Percentiles rank a stretch among this genome's conserved stretches.
Conservation (phyloP, 2,888 invertebrate species). For the Tenodera sinensis region DNA sequence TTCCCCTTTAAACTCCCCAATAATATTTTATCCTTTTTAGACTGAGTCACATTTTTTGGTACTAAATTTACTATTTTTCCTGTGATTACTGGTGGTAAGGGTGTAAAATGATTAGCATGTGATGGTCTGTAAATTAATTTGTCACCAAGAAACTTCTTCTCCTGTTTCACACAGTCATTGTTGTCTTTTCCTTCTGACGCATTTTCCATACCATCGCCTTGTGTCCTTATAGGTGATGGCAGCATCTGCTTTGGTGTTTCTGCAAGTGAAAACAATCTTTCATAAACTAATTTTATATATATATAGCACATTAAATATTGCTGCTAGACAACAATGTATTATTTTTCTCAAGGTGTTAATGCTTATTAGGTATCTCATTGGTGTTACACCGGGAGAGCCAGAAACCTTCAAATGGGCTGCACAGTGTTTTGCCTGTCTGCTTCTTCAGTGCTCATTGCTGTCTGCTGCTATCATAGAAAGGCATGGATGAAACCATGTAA, state of each 20-base stretch:
- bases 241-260: conserved; percentile 11
- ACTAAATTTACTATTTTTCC: conserved; percentile 58
- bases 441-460: too few species aligned
- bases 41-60: conserved; percentile 58
- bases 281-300: too few species aligned
- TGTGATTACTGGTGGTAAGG: conserved; percentile 49
- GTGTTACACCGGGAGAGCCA: too few species aligned
- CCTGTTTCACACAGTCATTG: not conserved
- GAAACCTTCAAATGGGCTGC: too few species aligned
- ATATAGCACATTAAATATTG: too few species aligned
- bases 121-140: conserved; percentile 45
- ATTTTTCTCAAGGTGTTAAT: too few species aligned
- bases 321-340: too few species aligned
- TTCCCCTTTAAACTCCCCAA: conserved; percentile 44
- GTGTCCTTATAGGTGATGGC: conserved; percentile 50
- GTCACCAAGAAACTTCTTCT: conserved; percentile 23
- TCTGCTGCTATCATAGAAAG: too few species aligned
- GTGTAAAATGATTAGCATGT: conserved; percentile 41
- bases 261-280: not conserved
- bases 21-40: conserved; percentile 50
- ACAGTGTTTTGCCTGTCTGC: too few species aligned
- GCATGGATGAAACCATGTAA: too few species aligned
- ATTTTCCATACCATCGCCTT: conserved; percentile 77
- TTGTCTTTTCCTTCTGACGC: conserved; percentile 37
- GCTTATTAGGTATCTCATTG: too few species aligned